These are phyloP conservation scores for Galerucella pusilla DNA, from an alignment of 2,888 invertebrate species.

Conservation along the genomic window DNA sequence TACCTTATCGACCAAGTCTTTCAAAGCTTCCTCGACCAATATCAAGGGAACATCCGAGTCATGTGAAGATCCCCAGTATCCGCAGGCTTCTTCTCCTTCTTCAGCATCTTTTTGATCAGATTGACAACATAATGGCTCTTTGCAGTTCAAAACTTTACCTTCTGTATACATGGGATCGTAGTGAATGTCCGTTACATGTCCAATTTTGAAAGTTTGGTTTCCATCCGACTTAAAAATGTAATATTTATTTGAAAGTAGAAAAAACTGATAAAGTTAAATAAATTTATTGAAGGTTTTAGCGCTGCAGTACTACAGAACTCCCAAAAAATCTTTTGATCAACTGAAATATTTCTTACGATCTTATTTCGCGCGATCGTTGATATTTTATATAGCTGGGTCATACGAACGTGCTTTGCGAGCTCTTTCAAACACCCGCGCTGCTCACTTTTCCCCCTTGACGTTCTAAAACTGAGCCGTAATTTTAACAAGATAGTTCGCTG, in stretches of 20 bases:
- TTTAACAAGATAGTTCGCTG: too few relatives aligned
- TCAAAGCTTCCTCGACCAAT: conserved; percentile 63
- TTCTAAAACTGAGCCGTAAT: too few relatives aligned
- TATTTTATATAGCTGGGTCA: too few relatives aligned
- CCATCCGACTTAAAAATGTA: conserved; percentile 28
- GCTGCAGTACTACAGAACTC: too few relatives aligned
- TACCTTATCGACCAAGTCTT: conserved; percentile 33
- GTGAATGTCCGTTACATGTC: conserved; percentile 83
- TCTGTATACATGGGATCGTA: conserved; percentile 80
- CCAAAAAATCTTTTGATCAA: too few relatives aligned
- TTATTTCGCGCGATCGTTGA: too few relatives aligned
- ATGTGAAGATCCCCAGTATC: conserved; percentile 70
- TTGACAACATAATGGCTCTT: conserved; percentile 84
- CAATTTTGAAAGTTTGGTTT: conserved; percentile 60
- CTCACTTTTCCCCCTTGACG: too few relatives aligned
- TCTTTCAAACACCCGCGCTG: too few relatives aligned
- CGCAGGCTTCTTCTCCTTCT: conserved; percentile 66
- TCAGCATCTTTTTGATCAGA: conserved; percentile 67
- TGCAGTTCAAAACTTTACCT: conserved; percentile 76
- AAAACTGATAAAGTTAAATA: too few relatives aligned
- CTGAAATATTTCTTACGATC: too few relatives aligned
- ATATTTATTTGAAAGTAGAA: background rate
- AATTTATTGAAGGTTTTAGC: too few relatives aligned
- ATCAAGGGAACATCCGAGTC: conserved; percentile 70
- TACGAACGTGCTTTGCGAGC: too few relatives aligned